Evolutionary conservation across 37 sponge, comb jelly and placozoan species (phyloP), one percentile per base, ranked within the genome.

Genomic region (Agelas oroides): DNA sequence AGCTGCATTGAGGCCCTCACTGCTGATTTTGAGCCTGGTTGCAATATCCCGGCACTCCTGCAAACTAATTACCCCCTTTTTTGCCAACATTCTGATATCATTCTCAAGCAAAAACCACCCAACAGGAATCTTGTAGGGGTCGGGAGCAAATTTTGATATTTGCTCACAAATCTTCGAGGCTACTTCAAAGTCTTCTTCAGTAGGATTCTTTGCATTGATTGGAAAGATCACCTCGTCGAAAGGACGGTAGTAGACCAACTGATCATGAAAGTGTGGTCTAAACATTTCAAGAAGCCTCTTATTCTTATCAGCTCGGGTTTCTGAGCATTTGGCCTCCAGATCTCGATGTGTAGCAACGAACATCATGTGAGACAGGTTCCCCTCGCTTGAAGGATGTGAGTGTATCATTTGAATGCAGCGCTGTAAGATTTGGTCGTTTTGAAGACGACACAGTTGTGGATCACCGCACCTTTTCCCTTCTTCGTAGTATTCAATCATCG

Each of bases 331-430:
- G 1, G 0, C 0, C 33, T 24, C 52, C 11, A 17, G 30, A 34
- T 76, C 76, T 57, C 76, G 76, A 34, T 76, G 76, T 25, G 76
- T 76, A 32, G 59, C 76, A 12, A 76, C 61, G 2, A 17, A 2
- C 13, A 76, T 76, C 37, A 76, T 28, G 5, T 58, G 5, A 46
- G 6, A 46, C 24, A 59, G 52, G 0, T 30, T n/a, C 25, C 27
- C 57, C 25, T 67, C 33, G 11, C 68, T 34, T 46, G 46, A 46
- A 12, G 46, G 23, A 34, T 36, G 72, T 37, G 72, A 71, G 17
- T 25, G 28, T 15, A 75, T 20, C 25, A 28, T 32, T 53, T 15
- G 33, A 1, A 54, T n/a, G 20, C 36, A 30, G 30, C 15, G 30
- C 75, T 75, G 55, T 19, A 75, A 54, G 24, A 54, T 54, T n/a